A percentile compares a stretch with the other conserved stretches of the same genome.
phyloP scores from a whole-genome alignment of 2,113 vertebrate species.

The Chaenocephalus aceratus region DNA sequence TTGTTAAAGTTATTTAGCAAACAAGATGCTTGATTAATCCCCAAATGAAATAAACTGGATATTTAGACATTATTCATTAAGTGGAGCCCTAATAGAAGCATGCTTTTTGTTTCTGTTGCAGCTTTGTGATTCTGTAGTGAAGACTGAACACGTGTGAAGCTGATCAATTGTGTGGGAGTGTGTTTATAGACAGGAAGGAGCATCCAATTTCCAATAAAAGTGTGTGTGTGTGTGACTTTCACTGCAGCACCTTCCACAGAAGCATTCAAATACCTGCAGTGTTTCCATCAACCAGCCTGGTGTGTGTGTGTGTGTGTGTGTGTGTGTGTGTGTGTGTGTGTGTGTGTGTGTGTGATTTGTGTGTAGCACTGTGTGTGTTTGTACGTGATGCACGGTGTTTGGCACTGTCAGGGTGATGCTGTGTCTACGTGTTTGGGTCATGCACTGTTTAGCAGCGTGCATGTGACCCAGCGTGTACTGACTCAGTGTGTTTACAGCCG shows the following conservation, averaged over 20 bases:
- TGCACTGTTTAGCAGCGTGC: neutral
- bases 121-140: too few species aligned
- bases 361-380: conserved; percentile 20
- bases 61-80: too few species aligned
- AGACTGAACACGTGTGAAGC: too few species aligned
- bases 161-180: neutral
- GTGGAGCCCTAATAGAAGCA: too few species aligned
- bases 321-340: conserved; percentile 28
- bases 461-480: conserved; percentile 8
- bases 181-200: conserved; percentile 35
- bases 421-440: conserved; percentile 9
- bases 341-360: conserved; percentile 1
- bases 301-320: neutral
- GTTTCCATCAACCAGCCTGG: neutral
- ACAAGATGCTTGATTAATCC: too few species aligned
- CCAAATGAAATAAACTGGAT: too few species aligned
- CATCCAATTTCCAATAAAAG: conserved; percentile 43
- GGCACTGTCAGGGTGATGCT: too few species aligned
- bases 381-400: conserved; percentile 1
- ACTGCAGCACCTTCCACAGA: conserved; percentile 22
- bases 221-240: neutral
- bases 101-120: too few species aligned
- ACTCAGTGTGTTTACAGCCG: conserved; percentile 21
- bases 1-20: too few species aligned
- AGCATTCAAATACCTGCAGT: conserved; percentile 15